A percentile compares a stretch with the other conserved stretches of the same genome.
Evolutionary conservation across 1,140 invertebrate genomes (phyloP).

Genomic region (Aphis craccivora): DNA sequence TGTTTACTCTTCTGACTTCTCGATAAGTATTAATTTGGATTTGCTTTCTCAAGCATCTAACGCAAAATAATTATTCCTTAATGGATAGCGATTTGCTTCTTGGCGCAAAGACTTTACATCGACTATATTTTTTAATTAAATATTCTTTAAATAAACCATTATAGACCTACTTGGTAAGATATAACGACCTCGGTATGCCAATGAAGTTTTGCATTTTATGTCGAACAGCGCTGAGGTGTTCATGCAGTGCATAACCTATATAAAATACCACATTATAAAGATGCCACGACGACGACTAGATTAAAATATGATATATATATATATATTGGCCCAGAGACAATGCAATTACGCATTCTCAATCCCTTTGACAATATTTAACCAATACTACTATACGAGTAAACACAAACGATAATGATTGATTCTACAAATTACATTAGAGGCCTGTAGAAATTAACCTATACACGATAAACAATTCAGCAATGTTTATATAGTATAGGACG

Average conservation of each 20-base stretch:
- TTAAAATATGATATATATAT: neutral
- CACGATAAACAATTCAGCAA: neutral
- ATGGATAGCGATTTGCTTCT: neutral
- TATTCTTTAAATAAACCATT: neutral
- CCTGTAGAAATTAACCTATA: neutral
- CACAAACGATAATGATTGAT: neutral
- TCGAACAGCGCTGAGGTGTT: too few relatives aligned
- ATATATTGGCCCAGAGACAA: neutral
- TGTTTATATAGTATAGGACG: neutral
- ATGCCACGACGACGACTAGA: neutral
- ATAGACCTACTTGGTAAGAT: neutral
- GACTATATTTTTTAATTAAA: neutral
- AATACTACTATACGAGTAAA: neutral
- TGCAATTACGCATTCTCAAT: neutral
- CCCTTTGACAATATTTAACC: neutral
- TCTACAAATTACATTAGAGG: too few relatives aligned
- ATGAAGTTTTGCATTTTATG: neutral
- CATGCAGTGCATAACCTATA: neutral
- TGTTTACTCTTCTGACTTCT: neutral
- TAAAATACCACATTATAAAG: neutral
- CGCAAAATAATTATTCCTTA: neutral
- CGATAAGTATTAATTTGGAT: neutral
- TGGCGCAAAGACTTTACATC: neutral
- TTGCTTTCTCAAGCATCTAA: neutral
- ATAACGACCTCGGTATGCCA: neutral